phyloP scores from a whole-genome alignment of 1,140 invertebrate genomes.

The Drosophila sp. region DNA sequence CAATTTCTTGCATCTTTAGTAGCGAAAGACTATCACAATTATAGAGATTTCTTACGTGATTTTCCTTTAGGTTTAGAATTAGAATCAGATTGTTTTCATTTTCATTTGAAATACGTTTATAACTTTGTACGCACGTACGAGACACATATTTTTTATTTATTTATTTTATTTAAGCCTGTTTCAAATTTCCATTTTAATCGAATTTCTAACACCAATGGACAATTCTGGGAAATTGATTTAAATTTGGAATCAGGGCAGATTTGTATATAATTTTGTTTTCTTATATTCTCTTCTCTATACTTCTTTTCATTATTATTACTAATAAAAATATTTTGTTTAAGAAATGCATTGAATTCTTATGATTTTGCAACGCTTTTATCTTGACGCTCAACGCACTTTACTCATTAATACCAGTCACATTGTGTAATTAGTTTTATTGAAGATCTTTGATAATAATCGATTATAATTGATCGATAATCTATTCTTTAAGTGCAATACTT shows the following conservation, averaged over 20 bases:
- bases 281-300: slow-evolving; percentile 10
- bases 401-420: slow-evolving; percentile 8
- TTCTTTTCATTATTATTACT: slow-evolving; percentile 19
- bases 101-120: slow-evolving; percentile 47
- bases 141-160: slow-evolving; percentile 34
- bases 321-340: slow-evolving; percentile 29
- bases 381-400: slow-evolving; percentile 11
- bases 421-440: slow-evolving; percentile 13
- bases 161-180: not conserved
- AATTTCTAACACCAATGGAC: not conserved
- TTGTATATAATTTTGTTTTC: slow-evolving; percentile 8
- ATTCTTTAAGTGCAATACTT: slow-evolving; percentile 32
- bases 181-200: not conserved
- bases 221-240: not conserved
- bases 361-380: slow-evolving; percentile 68
- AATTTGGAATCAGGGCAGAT: not conserved
- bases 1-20: slow-evolving; percentile 43
- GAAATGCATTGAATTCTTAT: slow-evolving; percentile 75
- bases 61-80: slow-evolving; percentile 38
- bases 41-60: slow-evolving; percentile 59
- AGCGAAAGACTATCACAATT: slow-evolving; percentile 76
- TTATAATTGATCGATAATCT: not conserved
- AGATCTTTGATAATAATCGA: slow-evolving; percentile 26
- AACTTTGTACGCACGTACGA: slow-evolving; percentile 45
- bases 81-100: slow-evolving; percentile 58